Evolutionary conservation across 2,113 vertebrate genomes (phyloP), one percentile per base, ranked within the genome.

Genomic region (Pardalotus punctatus): DNA sequence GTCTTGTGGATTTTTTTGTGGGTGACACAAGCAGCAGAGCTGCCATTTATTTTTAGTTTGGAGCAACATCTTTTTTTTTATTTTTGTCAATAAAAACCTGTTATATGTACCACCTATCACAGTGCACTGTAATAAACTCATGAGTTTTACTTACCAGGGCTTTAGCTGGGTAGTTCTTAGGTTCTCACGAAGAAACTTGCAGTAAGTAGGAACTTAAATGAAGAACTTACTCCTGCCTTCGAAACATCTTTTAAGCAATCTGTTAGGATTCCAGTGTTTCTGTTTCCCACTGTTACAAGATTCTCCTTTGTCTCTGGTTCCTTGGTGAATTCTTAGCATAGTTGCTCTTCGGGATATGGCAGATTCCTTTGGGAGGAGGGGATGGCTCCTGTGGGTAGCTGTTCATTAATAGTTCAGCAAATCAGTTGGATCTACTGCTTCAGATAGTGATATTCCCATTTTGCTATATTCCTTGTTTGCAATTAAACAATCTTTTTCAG

Each of bases 291-390:
- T 57, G 14, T 90, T 76, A 11, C 0, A 36, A 83, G 54, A n/a
- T 90, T 65, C 50, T 86, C 14, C 42, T 86, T 93, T 64, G 33
- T 82, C 28, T 94, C 57, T 77, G 54, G 10, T 47, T 86, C 67
- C 42, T 51, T 69, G 36, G n/a, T 91, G 62, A 74, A 91, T 92
- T 95, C 76, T 95, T 94, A 61, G 67, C 86, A 88, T 94, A 92
- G 76, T 45, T 96, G 36, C 64, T 48, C 35, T 77, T 82, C 0
- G 9, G 70, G 83, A 36, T 80, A n/a, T 40, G 60, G 54, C 76
- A 83, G 48, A 86, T 96, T 80, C 74, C 86, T 90, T n/a, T 86
- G 58, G 45, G 81, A 83, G 67, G 72, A 82, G 64, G 54, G 48
- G 54, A 33, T 66, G 42, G 24, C 73, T 85, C 40, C 64, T 85